A percentile compares a stretch with the other conserved stretches of the same genome.
phyloP scores from a whole-genome alignment of 2,888 invertebrate species.

The Zaprionus bogoriensis region DNA sequence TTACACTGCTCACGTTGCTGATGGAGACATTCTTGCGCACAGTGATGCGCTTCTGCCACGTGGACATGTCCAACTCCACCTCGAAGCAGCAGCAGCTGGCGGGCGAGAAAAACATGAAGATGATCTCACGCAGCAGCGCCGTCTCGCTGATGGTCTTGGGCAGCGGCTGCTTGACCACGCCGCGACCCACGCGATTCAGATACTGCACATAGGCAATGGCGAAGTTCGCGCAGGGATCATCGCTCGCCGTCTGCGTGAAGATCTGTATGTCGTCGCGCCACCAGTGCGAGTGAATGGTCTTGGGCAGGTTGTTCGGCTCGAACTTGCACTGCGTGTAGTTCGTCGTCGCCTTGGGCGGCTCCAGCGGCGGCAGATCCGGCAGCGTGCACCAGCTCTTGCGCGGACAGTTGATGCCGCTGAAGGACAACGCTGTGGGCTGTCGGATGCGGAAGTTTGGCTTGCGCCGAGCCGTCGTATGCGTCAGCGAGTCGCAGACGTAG shows the following conservation, averaged over 20 bases:
- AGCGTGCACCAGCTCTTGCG: neutral
- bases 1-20: conserved; percentile 78
- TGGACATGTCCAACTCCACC: conserved; percentile 27
- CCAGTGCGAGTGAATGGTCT: conserved; percentile 83
- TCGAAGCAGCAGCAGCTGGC: conserved; percentile 75
- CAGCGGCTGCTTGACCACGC: conserved; percentile 46
- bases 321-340: neutral
- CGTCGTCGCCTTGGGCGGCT: conserved; percentile 45
- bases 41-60: conserved; percentile 31
- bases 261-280: conserved; percentile 77
- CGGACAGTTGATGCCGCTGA: neutral
- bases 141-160: conserved; percentile 77
- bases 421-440: neutral
- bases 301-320: conserved; percentile 76
- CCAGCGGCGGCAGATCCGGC: conserved; percentile 6
- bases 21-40: conserved; percentile 76
- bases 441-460: conserved; percentile 4
- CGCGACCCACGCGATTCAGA: conserved; percentile 55
- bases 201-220: conserved; percentile 81
- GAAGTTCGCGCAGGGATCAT: conserved; percentile 81
- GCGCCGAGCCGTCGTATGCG: no score
- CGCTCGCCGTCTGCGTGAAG: conserved; percentile 73
- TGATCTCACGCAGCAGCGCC: conserved; percentile 80
- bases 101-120: conserved; percentile 81
- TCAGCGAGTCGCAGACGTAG: neutral